Evolutionary conservation across 2,888 invertebrate species (phyloP), one percentile per base, ranked within the genome.

Genomic region (Coelopa pilipes): DNA sequence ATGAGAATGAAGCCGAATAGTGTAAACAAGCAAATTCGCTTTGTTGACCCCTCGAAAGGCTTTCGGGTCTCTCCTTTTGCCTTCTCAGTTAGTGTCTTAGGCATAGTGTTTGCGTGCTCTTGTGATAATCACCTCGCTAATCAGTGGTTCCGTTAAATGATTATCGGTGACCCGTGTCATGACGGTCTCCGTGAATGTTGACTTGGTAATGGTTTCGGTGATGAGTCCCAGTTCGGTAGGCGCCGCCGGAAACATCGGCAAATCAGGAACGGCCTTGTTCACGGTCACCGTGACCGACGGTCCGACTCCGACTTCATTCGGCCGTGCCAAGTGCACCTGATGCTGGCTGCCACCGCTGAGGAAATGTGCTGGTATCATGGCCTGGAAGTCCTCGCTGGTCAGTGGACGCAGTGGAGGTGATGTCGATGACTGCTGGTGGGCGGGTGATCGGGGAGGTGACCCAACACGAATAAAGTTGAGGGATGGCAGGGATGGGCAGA

Each of bases 151-250:
- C 88, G 93, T 91, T 90, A 95, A 92, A 88, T 93, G 92, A 91
- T 97, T 97, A 90, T 96, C 96, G 83, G 97, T 97, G 89, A 96
- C 92, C 86, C 97, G 91, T 82, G 96, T 97, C 89, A 96, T 96
- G 81, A 96, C 95, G 79, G 96, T 96, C 91, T 97, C 96, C 85
- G 96, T 96, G 90, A 96, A 94, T 81, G 96, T 96, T 87, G 96
- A 95, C 92, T 96, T 96, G 88, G 96, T 97, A 91, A 97, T 95
- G 88, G 94, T 95, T 90, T 97, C 97, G 81, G 96, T 96, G 89
- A 96, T 94, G 88, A 92, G 91, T 87, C 96, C 96, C 86, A 94
- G 91, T 81, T 93, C 91, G 78, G 93, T 93, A 79, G 95, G 95
- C 81, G 95, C 91, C 84, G 96, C 95, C 81, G 95, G 95, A 84